These are phyloP conservation scores for Fissipunctia ypsillon DNA, from an alignment of 2,888 invertebrate genomes.

Conservation along the genomic window DNA sequence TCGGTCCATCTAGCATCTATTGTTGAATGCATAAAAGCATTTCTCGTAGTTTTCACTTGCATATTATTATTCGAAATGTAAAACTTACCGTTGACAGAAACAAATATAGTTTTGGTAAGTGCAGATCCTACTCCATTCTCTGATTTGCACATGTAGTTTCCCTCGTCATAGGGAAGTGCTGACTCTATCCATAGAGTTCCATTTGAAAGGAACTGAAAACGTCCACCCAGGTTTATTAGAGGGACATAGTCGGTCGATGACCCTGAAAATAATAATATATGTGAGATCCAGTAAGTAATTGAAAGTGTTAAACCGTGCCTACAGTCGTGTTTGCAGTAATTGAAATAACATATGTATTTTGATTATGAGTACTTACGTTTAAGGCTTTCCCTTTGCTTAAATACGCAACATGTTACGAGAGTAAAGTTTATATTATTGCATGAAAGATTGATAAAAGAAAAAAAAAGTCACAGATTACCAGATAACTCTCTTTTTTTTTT, in stretches of 20 bases:
- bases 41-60: not conserved
- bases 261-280: constrained; percentile 78
- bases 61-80: not conserved
- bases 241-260: constrained; percentile 92
- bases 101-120: constrained; percentile 95
- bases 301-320: too few species aligned
- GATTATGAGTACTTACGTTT: too few species aligned
- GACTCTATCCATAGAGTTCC: constrained; percentile 94
- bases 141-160: constrained; percentile 96
- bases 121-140: constrained; percentile 96
- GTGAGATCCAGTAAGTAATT: not conserved
- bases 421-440: not conserved
- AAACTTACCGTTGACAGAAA: constrained; percentile 94
- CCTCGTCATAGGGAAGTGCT: constrained; percentile 94
- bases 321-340: not conserved
- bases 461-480: too few species aligned
- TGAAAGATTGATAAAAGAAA: not conserved
- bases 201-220: constrained; percentile 92
- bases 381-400: not conserved
- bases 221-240: constrained; percentile 90
- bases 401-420: not conserved
- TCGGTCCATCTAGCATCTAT: not conserved
- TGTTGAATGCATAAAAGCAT: not conserved
- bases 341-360: not conserved
- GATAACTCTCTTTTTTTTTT: too few species aligned